These are phyloP conservation scores for Plagodis dolabraria DNA, from an alignment of 2,888 invertebrate species.

Conservation along the genomic window DNA sequence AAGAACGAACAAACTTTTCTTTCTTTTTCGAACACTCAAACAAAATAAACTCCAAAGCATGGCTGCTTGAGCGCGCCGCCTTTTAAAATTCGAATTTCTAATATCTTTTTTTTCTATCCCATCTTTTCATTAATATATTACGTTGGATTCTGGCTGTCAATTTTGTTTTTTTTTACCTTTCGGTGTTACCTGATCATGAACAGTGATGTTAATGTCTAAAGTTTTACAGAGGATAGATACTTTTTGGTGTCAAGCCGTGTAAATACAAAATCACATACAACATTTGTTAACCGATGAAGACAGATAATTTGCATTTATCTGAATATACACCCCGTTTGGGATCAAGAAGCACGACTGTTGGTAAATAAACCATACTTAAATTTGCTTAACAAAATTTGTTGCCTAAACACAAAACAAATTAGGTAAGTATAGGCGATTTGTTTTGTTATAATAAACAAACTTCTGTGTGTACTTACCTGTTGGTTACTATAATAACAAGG, in stretches of 20 bases:
- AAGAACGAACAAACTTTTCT: constrained; percentile 74
- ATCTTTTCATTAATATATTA: constrained; percentile 84
- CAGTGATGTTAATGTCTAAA: constrained; percentile 50
- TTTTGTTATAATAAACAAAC: not conserved
- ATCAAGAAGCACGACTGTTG: too few species aligned
- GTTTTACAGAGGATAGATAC: constrained; percentile 62
- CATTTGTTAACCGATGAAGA: constrained; percentile 42
- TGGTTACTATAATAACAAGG: not conserved
- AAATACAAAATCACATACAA: constrained; percentile 54
- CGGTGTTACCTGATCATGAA: constrained; percentile 63
- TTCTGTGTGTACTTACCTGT: not conserved
- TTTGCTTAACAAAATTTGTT: too few species aligned
- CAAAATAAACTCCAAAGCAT: constrained; percentile 74
- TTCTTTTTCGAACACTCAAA: constrained; percentile 78
- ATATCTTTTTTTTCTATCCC: constrained; percentile 68
- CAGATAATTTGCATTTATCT: constrained; percentile 22
- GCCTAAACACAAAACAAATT: too few species aligned
- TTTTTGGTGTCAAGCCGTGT: constrained; percentile 56
- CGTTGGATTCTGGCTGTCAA: constrained; percentile 73
- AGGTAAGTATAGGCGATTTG: not conserved
- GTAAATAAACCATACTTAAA: too few species aligned
- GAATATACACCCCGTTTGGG: too few species aligned
- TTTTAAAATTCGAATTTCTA: constrained; percentile 75
- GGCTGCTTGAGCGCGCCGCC: constrained; percentile 78
- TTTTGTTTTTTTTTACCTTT: constrained; percentile 60